Evolutionary conservation across 2,888 invertebrate species (phyloP).

Genomic region (Drosophila demipolita): DNA sequence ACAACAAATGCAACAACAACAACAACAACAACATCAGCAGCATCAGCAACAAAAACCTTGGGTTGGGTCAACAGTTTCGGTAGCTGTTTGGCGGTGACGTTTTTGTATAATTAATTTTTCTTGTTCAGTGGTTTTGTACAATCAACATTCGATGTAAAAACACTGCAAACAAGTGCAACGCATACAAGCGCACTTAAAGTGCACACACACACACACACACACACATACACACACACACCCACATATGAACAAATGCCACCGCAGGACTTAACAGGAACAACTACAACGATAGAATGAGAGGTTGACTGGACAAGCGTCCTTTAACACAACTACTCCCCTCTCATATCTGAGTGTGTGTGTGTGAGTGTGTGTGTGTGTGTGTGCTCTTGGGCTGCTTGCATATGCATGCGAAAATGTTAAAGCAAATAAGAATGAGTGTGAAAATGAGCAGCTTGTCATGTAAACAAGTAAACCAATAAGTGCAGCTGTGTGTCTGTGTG

Average conservation of each 20-base stretch:
- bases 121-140: constrained; percentile 84
- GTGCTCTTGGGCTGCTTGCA: constrained; percentile 71
- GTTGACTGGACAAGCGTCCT: constrained; percentile 38
- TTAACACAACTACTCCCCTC: constrained; percentile 18
- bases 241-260: constrained; percentile 57
- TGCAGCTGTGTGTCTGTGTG: constrained; percentile 52
- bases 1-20: constrained; percentile 8
- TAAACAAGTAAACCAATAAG: constrained; percentile 81
- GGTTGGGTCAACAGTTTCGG: constrained; percentile 78
- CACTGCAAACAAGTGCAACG: constrained; percentile 75
- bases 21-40: constrained; percentile 14
- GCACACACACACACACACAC: constrained; percentile 47
- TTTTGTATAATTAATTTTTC: constrained; percentile 84
- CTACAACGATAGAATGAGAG: constrained; percentile 50
- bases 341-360: constrained; percentile 4
- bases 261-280: constrained; percentile 66
- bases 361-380: constrained; percentile 32
- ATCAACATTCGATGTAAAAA: constrained; percentile 82
- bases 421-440: constrained; percentile 81
- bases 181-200: constrained; percentile 78
- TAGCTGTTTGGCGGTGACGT: constrained; percentile 82
- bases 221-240: constrained; percentile 11
- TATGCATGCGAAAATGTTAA: constrained; percentile 80
- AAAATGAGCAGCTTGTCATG: constrained; percentile 81
- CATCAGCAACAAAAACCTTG: constrained; percentile 23